These are phyloP conservation scores for Podarcis lilfordi DNA, from an alignment of 2,797 vertebrate species.

Conservation along the genomic window DNA sequence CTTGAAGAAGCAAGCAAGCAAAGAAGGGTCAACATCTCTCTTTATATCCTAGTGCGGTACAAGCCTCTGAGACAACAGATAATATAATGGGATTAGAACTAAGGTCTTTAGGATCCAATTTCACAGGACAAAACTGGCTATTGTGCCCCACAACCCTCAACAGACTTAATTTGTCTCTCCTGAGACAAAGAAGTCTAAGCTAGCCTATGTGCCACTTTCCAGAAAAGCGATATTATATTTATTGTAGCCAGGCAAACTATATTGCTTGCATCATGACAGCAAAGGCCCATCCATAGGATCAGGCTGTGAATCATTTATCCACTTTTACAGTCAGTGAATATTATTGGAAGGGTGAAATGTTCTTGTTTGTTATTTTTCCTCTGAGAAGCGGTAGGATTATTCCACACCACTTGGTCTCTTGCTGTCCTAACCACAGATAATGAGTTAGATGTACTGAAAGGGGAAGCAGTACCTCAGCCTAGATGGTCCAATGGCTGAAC, in stretches of 20 bases:
- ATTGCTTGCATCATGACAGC: neutral
- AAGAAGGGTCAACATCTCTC: neutral
- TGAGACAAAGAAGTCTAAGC: neutral
- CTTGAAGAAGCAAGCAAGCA: neutral
- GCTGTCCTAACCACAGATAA: conserved; percentile 61
- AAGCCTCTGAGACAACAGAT: neutral
- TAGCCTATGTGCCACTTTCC: neutral
- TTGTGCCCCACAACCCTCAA: neutral
- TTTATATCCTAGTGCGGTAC: neutral
- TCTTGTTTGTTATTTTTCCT: conserved; percentile 1
- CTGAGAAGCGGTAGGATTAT: conserved; percentile 42
- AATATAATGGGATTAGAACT: neutral
- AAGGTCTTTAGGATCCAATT: neutral
- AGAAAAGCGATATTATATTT: neutral
- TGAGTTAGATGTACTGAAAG: conserved; percentile 58
- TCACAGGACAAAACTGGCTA: neutral
- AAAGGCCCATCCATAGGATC: conserved; percentile 8
- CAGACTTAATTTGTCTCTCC: neutral
- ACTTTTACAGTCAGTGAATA: conserved; percentile 48
- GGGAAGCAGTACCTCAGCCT: conserved; percentile 57
- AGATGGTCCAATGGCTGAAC: conserved; percentile 53
- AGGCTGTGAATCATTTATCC: conserved; percentile 13
- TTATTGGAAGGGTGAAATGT: conserved; percentile 34
- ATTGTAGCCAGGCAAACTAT: neutral
- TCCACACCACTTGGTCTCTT: conserved; percentile 58